These are phyloP conservation scores for Drosophila recens DNA, from an alignment of 2,888 invertebrate species.

Conservation along the genomic window DNA sequence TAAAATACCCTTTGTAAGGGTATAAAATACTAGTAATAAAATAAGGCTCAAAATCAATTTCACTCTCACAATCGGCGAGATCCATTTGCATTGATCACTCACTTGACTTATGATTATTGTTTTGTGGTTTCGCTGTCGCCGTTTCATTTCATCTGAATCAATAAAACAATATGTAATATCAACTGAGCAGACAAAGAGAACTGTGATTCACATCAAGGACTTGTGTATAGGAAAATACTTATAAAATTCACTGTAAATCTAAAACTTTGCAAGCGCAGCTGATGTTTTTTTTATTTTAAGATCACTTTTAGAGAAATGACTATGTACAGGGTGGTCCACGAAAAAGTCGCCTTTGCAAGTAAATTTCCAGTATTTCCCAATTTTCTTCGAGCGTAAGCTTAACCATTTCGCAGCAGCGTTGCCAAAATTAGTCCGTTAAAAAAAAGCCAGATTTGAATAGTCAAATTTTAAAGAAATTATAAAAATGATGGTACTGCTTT, in stretches of 20 bases:
- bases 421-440: too few species aligned
- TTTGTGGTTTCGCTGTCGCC: constrained; percentile 29
- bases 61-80: constrained; percentile 12
- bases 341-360: too few species aligned
- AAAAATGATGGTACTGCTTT: too few species aligned
- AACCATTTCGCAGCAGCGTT: too few species aligned
- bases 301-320: background rate
- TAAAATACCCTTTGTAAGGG: background rate
- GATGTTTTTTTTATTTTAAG: background rate
- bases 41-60: background rate
- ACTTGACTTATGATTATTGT: constrained; percentile 19
- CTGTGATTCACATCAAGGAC: constrained; percentile 42
- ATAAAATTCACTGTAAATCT: too few species aligned
- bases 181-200: constrained; percentile 9
- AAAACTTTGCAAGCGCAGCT: background rate
- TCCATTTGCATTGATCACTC: constrained; percentile 38
- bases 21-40: background rate
- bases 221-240: background rate
- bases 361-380: too few species aligned
- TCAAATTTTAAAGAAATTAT: too few species aligned
- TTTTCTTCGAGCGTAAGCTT: too few species aligned
- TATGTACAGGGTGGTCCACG: too few species aligned
- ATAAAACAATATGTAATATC: constrained; percentile 25
- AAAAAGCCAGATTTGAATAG: too few species aligned
- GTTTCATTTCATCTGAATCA: constrained; percentile 32